A percentile compares a stretch with the other conserved stretches of the same genome.
These are phyloP conservation scores for Aricia agestis DNA, from an alignment of 1,140 invertebrate genomes.

Conservation along the genomic window DNA sequence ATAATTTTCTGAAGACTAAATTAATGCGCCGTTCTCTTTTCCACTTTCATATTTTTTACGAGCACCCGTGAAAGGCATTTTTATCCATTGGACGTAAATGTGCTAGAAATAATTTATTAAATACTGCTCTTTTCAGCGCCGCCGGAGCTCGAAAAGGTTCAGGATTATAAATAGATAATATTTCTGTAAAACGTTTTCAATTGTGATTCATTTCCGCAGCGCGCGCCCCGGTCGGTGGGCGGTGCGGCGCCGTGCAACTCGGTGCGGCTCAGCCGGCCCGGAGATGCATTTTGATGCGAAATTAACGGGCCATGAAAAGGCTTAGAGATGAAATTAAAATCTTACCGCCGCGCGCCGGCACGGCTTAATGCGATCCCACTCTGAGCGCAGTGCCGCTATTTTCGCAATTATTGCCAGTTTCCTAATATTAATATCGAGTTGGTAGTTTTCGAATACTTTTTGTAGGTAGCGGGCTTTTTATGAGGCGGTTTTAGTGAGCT, in stretches of 20 bases:
- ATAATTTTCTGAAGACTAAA: too few relatives aligned
- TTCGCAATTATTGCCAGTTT: background rate
- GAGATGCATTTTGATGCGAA: constrained; percentile 10
- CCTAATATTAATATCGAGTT: background rate
- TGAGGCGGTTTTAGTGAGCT: too few relatives aligned
- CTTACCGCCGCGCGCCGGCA: background rate
- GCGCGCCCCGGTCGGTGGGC: too few relatives aligned
- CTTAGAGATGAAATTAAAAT: constrained; percentile 14
- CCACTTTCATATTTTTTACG: background rate
- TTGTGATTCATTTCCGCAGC: background rate
- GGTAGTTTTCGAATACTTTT: too few relatives aligned
- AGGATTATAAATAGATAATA: background rate
- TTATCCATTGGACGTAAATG: constrained; percentile 3
- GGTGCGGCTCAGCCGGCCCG: background rate
- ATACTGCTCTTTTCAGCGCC: background rate
- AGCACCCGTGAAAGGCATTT: background rate
- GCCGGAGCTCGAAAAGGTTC: background rate
- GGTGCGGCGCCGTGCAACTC: background rate
- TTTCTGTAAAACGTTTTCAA: background rate
- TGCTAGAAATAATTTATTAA: constrained; percentile 4
- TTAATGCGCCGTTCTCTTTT: too few relatives aligned
- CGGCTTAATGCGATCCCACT: constrained; percentile 2
- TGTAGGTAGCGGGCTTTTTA: too few relatives aligned
- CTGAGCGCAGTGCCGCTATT: background rate
- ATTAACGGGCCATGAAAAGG: constrained; percentile 7